phyloP scores from a whole-genome alignment of 2,797 vertebrate genomes.

The Chelon auratus region DNA sequence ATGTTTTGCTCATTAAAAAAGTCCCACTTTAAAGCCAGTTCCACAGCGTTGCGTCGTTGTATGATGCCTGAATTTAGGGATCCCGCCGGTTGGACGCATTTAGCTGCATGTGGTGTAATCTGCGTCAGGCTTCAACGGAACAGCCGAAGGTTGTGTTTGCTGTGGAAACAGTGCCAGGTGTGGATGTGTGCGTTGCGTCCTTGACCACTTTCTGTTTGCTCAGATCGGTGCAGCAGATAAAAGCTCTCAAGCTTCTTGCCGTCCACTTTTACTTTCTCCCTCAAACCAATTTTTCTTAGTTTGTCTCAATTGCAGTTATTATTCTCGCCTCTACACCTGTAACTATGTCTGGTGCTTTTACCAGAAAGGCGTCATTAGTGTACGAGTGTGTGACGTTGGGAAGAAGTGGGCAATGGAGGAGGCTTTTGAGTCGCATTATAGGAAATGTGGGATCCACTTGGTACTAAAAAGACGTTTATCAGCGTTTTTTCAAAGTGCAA shows the following conservation, averaged over 20 bases:
- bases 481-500: too few species aligned
- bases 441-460: background rate
- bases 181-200: slow-evolving; percentile 37
- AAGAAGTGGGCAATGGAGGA: background rate
- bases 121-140: background rate
- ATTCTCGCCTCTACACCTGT: too few species aligned
- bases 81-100: background rate
- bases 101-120: background rate
- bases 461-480: too few species aligned
- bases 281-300: background rate
- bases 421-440: background rate
- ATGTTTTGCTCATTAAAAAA: too few species aligned
- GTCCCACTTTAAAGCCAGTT: too few species aligned
- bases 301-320: background rate
- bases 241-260: background rate
- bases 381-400: too few species aligned
- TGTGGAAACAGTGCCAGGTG: slow-evolving; percentile 37
- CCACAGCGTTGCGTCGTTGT: too few species aligned
- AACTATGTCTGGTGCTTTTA: too few species aligned
- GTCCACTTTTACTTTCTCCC: slow-evolving; percentile 10
- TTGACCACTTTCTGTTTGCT: slow-evolving; percentile 52
- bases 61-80: too few species aligned
- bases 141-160: slow-evolving; percentile 72
- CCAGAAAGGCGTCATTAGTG: background rate
- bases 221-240: slow-evolving; percentile 33